Evolutionary conservation across 2,797 vertebrate genomes (phyloP), one percentile per base, ranked within the genome.

Genomic region (Smutsia gigantea): DNA sequence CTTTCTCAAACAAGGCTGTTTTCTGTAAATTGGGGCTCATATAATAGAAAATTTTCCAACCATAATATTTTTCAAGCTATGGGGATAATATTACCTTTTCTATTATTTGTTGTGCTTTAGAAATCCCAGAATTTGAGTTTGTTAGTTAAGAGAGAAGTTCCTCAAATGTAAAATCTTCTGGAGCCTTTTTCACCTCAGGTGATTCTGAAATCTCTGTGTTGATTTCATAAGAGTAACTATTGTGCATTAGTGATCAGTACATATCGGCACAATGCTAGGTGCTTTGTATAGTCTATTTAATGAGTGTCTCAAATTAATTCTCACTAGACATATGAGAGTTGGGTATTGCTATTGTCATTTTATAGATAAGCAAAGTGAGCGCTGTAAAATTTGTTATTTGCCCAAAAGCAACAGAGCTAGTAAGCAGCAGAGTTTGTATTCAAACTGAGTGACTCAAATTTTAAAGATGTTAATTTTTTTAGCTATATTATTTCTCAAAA

Each of bases 381-480:
- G 15, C 72, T 51, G 90, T n/a, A 61, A 5, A 93, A 89, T 63
- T 31, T 69, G 19, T 51, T 37, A 61, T 85, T 61, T 87, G 5
- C 39, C 64, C 53, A 42, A 71, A 87, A 51, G 59, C n/a, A 68
- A 27, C 39, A 86, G 31, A 77, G 46, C 39, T 68, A 42, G 37
- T 46, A 81, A 7, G 21, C 42, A 91, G 27, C 27, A 68, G 27
- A 64, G 21, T 9, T 39, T 64, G 5, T 49, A 87, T 87, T 86
- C 49, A 63, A 87, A 59, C 3, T 19, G 17, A 15, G 10, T 51
- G 21, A 71, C 31, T 82, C 27, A 59, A 83, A 37, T 69, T 64
- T 86, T 63, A 95, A 91, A 94, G 81, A 2, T 59, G 7, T 84
- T 90, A 75, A 85, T 51, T 63, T 96, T 21, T 75, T 39, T n/a